phyloP scores from a whole-genome alignment of 2,797 vertebrate species.

The Synaphobranchus kaupii region DNA sequence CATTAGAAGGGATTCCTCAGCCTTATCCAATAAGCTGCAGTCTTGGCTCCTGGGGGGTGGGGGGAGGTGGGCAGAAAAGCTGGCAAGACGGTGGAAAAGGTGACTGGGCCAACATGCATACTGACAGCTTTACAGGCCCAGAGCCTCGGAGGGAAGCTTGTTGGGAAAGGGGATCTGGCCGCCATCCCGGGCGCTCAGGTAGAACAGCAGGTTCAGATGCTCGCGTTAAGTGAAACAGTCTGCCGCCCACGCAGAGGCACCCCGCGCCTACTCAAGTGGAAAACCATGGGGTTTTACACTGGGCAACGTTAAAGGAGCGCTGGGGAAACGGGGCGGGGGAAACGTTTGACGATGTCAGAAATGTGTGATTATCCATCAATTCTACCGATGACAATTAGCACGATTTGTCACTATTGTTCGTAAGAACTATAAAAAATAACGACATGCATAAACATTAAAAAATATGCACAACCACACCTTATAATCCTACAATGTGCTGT shows the following conservation, averaged over 20 bases:
- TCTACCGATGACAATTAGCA: conserved; percentile 53
- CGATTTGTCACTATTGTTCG: neutral
- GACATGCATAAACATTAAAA: neutral
- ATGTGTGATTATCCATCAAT: conserved; percentile 42
- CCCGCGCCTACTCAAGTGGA: conserved; percentile 67
- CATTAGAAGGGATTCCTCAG: conserved; percentile 40
- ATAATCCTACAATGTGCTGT: neutral
- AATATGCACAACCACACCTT: neutral
- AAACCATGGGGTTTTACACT: conserved; percentile 59
- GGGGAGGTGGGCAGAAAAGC: conserved; percentile 50
- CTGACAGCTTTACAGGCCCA: conserved; percentile 65
- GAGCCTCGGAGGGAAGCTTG: conserved; percentile 69
- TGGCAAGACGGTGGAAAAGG: conserved; percentile 62
- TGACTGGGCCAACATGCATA: conserved; percentile 54
- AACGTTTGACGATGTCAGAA: neutral
- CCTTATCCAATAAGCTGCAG: conserved; percentile 43
- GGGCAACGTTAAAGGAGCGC: conserved; percentile 47
- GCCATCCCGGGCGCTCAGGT: conserved; percentile 74
- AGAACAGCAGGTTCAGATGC: conserved; percentile 70
- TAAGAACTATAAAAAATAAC: neutral
- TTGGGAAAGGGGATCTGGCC: conserved; percentile 67
- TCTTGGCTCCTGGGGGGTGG: conserved; percentile 55
- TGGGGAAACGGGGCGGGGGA: conserved; percentile 33
- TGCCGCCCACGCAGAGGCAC: conserved; percentile 68
- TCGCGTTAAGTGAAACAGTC: conserved; percentile 76